phyloP scores from a whole-genome alignment of 1,140 invertebrate genomes.

The Drosophila bocki region DNA sequence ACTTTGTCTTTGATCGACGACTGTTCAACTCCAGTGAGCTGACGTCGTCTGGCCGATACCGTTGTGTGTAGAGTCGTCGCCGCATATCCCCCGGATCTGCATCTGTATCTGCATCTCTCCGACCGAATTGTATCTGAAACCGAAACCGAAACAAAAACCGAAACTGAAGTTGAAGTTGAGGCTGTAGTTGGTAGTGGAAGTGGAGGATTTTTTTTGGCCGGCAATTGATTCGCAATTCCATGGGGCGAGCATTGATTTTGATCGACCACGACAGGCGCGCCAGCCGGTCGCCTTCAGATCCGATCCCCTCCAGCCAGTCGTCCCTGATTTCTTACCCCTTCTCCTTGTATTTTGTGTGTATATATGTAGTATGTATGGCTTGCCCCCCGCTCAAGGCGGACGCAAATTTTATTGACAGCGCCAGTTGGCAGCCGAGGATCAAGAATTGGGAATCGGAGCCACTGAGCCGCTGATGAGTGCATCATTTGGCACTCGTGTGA shows the following conservation, averaged over 20 bases:
- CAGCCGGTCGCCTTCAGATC: slow-evolving; percentile 38
- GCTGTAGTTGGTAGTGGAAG: slow-evolving; percentile 1
- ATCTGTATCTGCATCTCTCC: slow-evolving; percentile 23
- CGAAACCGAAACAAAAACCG: slow-evolving; percentile 5
- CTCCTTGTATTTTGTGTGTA: not conserved
- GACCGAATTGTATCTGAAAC: slow-evolving; percentile 27
- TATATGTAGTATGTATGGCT: not conserved
- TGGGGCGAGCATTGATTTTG: slow-evolving; percentile 75
- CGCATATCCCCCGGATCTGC: slow-evolving; percentile 27
- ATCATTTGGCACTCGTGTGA: slow-evolving; percentile 79
- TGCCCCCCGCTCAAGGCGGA: slow-evolving; percentile 22
- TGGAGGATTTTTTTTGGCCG: slow-evolving; percentile 15
- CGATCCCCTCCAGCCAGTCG: not conserved
- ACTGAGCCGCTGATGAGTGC: slow-evolving; percentile 41
- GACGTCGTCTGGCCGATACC: slow-evolving; percentile 33
- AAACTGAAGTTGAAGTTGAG: slow-evolving; percentile 7
- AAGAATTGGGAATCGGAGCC: slow-evolving; percentile 26
- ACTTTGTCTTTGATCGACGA: slow-evolving; percentile 80
- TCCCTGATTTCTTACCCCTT: not conserved
- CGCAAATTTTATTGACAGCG: slow-evolving; percentile 82
- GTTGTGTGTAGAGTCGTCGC: slow-evolving; percentile 32
- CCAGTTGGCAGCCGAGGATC: slow-evolving; percentile 69
- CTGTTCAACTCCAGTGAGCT: slow-evolving; percentile 64
- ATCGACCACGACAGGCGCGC: slow-evolving; percentile 77
- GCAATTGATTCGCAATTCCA: slow-evolving; percentile 82